These are phyloP conservation scores for Apostichopus leukothele DNA, from an alignment of 53 echinoderm and acorn worm species.

Conservation along the genomic window DNA sequence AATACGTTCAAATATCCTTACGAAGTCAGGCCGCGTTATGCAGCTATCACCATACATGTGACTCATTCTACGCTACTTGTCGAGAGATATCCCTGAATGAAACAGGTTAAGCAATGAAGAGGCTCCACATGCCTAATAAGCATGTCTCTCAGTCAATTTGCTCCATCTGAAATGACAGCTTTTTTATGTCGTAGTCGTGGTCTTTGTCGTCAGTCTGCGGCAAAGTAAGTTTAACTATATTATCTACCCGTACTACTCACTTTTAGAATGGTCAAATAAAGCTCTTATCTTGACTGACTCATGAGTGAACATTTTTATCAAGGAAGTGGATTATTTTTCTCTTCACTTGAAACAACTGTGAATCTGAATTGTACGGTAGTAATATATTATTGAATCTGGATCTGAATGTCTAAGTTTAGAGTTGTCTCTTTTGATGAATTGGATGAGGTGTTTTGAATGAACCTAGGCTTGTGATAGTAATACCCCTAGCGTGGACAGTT, in stretches of 20 bases:
- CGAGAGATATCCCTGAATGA: background rate
- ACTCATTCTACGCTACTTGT: background rate
- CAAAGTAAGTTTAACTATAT: background rate
- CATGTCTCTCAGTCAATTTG: slow-evolving; percentile 14
- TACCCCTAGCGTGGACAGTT: no score
- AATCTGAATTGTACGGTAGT: no score
- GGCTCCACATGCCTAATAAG: background rate
- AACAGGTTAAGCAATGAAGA: background rate
- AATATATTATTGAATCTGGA: no score
- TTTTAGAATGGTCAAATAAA: background rate
- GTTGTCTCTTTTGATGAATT: no score
- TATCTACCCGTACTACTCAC: background rate
- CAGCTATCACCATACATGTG: background rate
- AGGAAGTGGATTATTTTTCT: background rate
- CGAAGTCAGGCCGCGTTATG: no score
- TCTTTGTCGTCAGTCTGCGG: no score
- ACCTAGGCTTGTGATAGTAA: no score
- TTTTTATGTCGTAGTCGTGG: background rate
- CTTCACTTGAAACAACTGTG: background rate
- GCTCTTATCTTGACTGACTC: background rate
- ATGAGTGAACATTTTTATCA: background rate
- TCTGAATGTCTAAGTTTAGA: no score
- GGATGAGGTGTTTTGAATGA: no score
- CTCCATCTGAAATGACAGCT: slow-evolving; percentile 16
- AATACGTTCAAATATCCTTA: no score